Percentiles rank a stretch among this genome's conserved stretches.
phyloP scores from a whole-genome alignment of 2,797 vertebrate genomes.

The Parauchenoglanis punctatus region DNA sequence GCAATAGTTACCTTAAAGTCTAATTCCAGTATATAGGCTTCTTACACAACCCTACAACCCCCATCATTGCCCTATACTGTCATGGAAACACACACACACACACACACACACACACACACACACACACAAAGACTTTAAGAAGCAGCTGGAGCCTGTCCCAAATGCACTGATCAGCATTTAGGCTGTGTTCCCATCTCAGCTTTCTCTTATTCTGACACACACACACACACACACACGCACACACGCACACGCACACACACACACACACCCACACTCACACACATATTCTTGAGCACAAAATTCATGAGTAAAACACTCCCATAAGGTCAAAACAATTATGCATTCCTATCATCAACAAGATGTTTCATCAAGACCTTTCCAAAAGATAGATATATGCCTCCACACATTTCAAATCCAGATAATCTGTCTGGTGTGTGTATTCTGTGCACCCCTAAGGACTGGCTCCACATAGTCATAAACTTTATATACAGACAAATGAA shows the following conservation, averaged over 20 bases:
- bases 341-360: not conserved
- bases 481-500: no score
- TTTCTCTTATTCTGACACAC: not conserved
- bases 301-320: not conserved
- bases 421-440: not conserved
- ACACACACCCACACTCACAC: no score
- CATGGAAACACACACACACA: conserved; percentile 3
- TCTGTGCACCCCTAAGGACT: not conserved
- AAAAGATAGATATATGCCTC: not conserved
- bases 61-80: not conserved
- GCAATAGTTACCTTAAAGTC: not conserved
- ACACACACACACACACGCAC: conserved; percentile 3
- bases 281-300: no score
- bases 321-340: not conserved
- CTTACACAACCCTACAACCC: not conserved
- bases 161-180: not conserved
- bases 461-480: no score
- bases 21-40: not conserved
- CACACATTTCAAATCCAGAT: not conserved
- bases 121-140: not conserved
- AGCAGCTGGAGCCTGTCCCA: not conserved
- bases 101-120: not conserved
- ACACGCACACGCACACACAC: not conserved
- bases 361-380: not conserved
- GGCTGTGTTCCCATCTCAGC: not conserved